Conservation (phyloP, 2,797 vertebrate genomes). For the Ptychobarbus kaznakovi region DNA sequence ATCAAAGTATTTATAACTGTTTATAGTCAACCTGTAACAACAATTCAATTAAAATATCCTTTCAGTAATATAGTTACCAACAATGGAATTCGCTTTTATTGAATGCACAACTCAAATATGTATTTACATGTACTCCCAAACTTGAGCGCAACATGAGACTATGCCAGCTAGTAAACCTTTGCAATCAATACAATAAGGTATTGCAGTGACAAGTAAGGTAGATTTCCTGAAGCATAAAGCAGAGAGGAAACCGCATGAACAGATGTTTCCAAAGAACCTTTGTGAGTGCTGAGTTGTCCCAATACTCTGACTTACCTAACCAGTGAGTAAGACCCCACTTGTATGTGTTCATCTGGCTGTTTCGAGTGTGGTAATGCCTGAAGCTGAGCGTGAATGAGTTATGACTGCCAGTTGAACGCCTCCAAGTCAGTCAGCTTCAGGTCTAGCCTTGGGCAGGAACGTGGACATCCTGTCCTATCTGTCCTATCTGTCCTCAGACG, state of each 20-base stretch:
- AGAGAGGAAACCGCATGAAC: background rate
- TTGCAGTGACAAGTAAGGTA: background rate
- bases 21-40: background rate
- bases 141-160: background rate
- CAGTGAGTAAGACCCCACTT: background rate
- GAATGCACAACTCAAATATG: background rate
- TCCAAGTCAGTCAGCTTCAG: slow-evolving; percentile 38
- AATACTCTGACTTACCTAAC: slow-evolving; percentile 21
- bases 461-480: slow-evolving; percentile 10
- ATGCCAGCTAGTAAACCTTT: background rate
- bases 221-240: background rate
- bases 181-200: background rate
- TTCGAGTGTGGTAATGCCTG: background rate
- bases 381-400: slow-evolving; percentile 8
- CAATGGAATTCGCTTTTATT: background rate
- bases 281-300: background rate
- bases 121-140: background rate
- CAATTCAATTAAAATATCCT: background rate
- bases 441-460: slow-evolving; percentile 37
- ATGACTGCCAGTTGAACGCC: slow-evolving; percentile 16
- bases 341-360: background rate
- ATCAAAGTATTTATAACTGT: background rate
- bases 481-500: slow-evolving; percentile 10
- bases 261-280: slow-evolving; percentile 13
- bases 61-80: background rate